Percentiles rank a stretch among this genome's conserved stretches.
These are phyloP conservation scores for Psittacula derbiana DNA, from an alignment of 2,797 vertebrate species.

Conservation along the genomic window DNA sequence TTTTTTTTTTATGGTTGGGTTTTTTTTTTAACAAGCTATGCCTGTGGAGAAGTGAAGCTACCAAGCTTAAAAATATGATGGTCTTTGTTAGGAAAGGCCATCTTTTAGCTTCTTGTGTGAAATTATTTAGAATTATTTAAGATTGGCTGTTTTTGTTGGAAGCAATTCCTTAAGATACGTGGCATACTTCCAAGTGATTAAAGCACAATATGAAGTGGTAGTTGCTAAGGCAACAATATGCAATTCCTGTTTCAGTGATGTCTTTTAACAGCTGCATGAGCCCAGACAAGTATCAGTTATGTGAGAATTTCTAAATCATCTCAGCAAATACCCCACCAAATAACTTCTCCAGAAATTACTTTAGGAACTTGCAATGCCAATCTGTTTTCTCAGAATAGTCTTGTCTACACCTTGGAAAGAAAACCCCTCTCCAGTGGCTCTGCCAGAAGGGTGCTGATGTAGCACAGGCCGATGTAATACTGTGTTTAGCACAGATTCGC, in stretches of 20 bases:
- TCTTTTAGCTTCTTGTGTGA: not conserved
- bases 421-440: not conserved
- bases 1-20: not conserved
- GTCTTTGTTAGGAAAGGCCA: not conserved
- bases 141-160: not conserved
- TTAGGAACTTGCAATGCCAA: not conserved
- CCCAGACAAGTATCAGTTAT: not conserved
- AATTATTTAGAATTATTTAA: slow-evolving; percentile 6
- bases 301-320: slow-evolving; percentile 16
- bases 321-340: slow-evolving; percentile 15
- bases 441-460: not conserved
- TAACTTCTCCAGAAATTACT: slow-evolving; percentile 2
- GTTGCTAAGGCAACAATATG: slow-evolving; percentile 61
- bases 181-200: slow-evolving; percentile 16
- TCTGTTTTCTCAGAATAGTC: not conserved
- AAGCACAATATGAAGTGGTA: slow-evolving; percentile 38
- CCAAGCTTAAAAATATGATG: not conserved
- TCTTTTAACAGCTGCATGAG: slow-evolving; percentile 37
- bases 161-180: slow-evolving; percentile 18
- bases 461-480: not conserved
- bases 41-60: not conserved
- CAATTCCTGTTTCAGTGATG: not conserved
- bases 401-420: not conserved
- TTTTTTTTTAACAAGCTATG: not conserved
- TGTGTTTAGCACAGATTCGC: not conserved